These are phyloP conservation scores for Andrena bucephala DNA, from an alignment of 2,888 invertebrate species.

Conservation along the genomic window DNA sequence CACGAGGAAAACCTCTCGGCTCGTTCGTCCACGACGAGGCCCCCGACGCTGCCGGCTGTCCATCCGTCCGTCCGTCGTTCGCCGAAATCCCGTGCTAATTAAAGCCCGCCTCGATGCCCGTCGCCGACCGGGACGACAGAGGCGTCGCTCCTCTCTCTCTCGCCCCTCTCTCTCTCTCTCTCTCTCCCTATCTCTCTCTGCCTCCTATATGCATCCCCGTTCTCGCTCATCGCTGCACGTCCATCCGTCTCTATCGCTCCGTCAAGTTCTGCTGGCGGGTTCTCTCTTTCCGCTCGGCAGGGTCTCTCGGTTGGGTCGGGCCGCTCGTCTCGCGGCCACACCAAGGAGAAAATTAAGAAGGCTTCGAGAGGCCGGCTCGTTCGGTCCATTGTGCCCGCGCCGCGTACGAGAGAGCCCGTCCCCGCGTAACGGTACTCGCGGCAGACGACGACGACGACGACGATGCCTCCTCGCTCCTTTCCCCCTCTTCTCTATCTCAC, in stretches of 20 bases:
- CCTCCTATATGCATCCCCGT: slow-evolving; percentile 7
- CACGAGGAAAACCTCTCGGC: slow-evolving; percentile 63
- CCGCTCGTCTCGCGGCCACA: slow-evolving; percentile 49
- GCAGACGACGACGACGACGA: slow-evolving; percentile 58
- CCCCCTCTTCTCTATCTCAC: neutral
- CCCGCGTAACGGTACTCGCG: slow-evolving; percentile 68
- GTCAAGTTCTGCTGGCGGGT: neutral
- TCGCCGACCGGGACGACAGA: slow-evolving; percentile 73
- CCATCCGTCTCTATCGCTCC: neutral
- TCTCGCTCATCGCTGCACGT: slow-evolving; percentile 9
- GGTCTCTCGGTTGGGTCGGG: slow-evolving; percentile 25
- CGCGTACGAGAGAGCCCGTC: slow-evolving; percentile 35
- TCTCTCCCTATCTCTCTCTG: slow-evolving; percentile 15
- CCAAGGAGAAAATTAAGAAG: slow-evolving; percentile 72
- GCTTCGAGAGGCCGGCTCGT: slow-evolving; percentile 63
- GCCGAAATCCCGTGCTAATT: slow-evolving; percentile 81
- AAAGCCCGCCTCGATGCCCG: slow-evolving; percentile 78
- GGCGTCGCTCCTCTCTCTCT: slow-evolving; percentile 45
- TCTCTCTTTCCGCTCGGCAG: slow-evolving; percentile 1
- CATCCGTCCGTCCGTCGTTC: slow-evolving; percentile 73
- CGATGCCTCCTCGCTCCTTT: slow-evolving; percentile 1
- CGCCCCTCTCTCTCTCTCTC: slow-evolving; percentile 25
- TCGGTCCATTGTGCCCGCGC: slow-evolving; percentile 67
- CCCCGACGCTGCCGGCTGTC: slow-evolving; percentile 56
- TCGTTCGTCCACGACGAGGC: slow-evolving; percentile 62